Percentiles rank a stretch among this genome's conserved stretches.
Conservation (phyloP, 2,888 invertebrate genomes). For the Pristionchus mayeri region DNA sequence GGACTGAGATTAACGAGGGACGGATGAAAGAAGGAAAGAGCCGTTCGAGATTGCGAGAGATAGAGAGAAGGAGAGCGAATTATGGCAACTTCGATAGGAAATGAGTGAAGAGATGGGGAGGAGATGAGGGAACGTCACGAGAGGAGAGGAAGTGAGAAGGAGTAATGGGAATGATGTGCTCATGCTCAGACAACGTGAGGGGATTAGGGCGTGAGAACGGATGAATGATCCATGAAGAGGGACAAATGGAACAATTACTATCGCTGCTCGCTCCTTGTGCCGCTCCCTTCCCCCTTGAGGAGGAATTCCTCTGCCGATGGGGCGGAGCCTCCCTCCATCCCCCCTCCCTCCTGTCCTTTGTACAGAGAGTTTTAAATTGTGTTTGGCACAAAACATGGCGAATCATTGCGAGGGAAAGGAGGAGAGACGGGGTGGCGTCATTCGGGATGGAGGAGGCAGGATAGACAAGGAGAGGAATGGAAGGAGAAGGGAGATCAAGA, state of each 20-base stretch:
- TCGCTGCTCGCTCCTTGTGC: neutral
- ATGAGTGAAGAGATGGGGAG: neutral
- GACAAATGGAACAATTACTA: constrained; percentile 28
- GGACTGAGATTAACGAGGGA: constrained; percentile 13
- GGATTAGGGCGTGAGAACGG: constrained; percentile 40
- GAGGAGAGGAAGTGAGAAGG: neutral
- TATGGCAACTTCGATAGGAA: neutral
- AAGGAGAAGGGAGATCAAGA: constrained; percentile 14
- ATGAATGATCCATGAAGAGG: constrained; percentile 37
- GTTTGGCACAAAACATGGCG: constrained; percentile 20
- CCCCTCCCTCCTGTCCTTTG: neutral
- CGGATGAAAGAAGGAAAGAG: neutral
- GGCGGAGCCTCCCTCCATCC: constrained; percentile 23
- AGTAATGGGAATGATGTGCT: constrained; percentile 1
- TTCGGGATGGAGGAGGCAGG: neutral
- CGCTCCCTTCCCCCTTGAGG: constrained; percentile 6
- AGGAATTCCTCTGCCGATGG: constrained; percentile 34
- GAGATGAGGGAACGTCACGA: neutral
- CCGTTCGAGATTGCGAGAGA: constrained; percentile 31
- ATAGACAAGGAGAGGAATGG: constrained; percentile 19
- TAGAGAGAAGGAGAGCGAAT: neutral
- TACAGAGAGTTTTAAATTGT: constrained; percentile 41
- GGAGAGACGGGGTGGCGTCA: constrained; percentile 25
- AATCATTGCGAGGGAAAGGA: neutral
- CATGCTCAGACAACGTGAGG: neutral